phyloP scores from a whole-genome alignment of 2,888 invertebrate species.

The Caenorhabditis panamensis region DNA sequence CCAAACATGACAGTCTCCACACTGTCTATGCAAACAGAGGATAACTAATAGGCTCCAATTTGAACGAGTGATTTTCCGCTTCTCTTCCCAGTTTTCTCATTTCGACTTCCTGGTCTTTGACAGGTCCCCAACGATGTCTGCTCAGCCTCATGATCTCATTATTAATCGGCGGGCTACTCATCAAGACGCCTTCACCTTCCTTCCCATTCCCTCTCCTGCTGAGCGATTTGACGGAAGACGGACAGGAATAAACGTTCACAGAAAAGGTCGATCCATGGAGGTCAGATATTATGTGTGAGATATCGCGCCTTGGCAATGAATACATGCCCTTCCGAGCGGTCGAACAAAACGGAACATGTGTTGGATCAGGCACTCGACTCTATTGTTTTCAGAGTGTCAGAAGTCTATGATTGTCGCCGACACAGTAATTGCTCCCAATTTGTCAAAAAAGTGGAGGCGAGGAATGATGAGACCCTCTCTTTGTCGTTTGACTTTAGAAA shows the following conservation, averaged over 20 bases:
- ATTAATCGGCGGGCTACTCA: slow-evolving; percentile 47
- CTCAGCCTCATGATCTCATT: slow-evolving; percentile 56
- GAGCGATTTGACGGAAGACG: slow-evolving; percentile 23
- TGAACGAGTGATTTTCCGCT: neutral
- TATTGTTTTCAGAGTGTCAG: slow-evolving; percentile 5
- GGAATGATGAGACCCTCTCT: neutral
- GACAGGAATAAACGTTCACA: slow-evolving; percentile 39
- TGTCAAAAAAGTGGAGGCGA: neutral
- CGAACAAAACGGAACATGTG: neutral
- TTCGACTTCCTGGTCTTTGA: slow-evolving; percentile 3
- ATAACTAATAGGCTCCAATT: slow-evolving; percentile 48
- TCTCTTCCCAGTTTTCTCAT: slow-evolving; percentile 12
- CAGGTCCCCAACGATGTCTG: slow-evolving; percentile 27
- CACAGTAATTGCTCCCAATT: slow-evolving; percentile 53
- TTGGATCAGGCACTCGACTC: neutral
- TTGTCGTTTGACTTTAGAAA: neutral
- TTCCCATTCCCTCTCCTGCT: neutral
- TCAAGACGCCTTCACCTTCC: slow-evolving; percentile 33
- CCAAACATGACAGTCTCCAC: slow-evolving; percentile 7
- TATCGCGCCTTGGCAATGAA: slow-evolving; percentile 56
- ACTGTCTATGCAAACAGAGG: neutral
- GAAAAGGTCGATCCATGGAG: slow-evolving; percentile 53
- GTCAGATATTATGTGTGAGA: slow-evolving; percentile 63
- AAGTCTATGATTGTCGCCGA: slow-evolving; percentile 5
- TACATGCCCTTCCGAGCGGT: slow-evolving; percentile 9